Evolutionary conservation across 1,140 invertebrate genomes (phyloP), one percentile per base, ranked within the genome.

Genomic region (Bactericera cockerelli): DNA sequence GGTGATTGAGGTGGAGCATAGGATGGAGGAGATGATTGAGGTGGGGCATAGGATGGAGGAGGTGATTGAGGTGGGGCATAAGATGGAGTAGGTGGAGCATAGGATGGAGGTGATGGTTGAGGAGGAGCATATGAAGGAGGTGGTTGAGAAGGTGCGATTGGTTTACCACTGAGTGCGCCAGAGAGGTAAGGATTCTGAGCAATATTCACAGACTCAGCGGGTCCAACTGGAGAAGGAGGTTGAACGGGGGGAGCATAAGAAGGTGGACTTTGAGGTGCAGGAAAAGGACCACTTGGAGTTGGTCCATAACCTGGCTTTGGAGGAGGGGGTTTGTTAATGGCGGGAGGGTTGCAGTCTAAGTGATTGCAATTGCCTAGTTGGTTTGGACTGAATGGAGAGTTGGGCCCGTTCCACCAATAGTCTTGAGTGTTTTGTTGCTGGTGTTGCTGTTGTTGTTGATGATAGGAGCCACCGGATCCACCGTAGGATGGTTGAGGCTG

Each of bases 361-460:
- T 49, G 42, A 49, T 49, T 49, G 22, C 42, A 49, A 49, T 49
- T 49, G 4, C 42, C 42, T 8, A 49, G n/a, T n/a, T 49, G 42
- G 19, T 22, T 49, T 19, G 42, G 42, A 49, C 42, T 49, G 22
- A 49, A 49, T 10, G 42, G 42, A 8, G 42, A 49, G 42, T 49
- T 49, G 6, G 42, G 42, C 8, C 42, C 42, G n/a, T 19, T 22
- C 42, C 42, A 49, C 42, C 42, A 49, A n/a, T 49, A 49, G 42
- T 49, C 42, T 49, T 49, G 42, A 8, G 42, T 16, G 22, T 49
- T 49, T 49, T 16, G 42, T n/a, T 49, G 42, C 3, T 6, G 4
- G 6, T 16, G 42, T 16, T 49, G 22, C 22, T 49, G 42, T 31
- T 31, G 28, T 4, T 31, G 28, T 4, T 31, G 28, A 13, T 31